Percentiles rank a stretch among this genome's conserved stretches.
phyloP scores from a whole-genome alignment of 1,140 invertebrate genomes.

The Aplysia californica region DNA sequence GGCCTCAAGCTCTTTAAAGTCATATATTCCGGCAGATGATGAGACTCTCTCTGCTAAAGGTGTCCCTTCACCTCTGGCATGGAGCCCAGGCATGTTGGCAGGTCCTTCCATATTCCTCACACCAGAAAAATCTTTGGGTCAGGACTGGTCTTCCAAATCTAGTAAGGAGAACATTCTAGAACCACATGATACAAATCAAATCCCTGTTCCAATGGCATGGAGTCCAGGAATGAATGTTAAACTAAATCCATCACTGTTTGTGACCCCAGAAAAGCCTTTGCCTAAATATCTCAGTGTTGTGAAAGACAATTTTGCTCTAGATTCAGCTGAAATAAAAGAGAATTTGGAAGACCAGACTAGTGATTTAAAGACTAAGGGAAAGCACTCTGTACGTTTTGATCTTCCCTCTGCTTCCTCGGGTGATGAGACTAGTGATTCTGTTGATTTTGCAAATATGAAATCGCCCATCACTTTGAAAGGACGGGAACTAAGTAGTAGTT shows the following conservation, averaged over 20 bases:
- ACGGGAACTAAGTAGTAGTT: background rate
- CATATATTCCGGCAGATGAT: too few relatives aligned
- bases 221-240: conserved; percentile 26
- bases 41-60: too few relatives aligned
- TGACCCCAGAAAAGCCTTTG: conserved; percentile 38
- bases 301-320: background rate
- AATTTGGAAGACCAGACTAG: background rate
- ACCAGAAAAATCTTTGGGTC: conserved; percentile 30
- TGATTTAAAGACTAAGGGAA: background rate
- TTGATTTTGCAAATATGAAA: background rate
- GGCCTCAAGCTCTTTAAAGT: too few relatives aligned
- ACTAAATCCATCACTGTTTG: conserved; percentile 30
- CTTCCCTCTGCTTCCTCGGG: conserved; percentile 12
- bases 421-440: background rate
- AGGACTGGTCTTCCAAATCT: background rate
- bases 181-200: conserved; percentile 15
- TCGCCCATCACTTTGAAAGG: conserved; percentile 20
- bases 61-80: conserved; percentile 29
- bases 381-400: conserved; percentile 24
- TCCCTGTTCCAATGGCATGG: conserved; percentile 30
- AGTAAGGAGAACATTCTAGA: background rate
- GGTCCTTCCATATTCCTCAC: conserved; percentile 33
- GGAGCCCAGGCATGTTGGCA: conserved; percentile 24
- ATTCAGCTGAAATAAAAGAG: conserved; percentile 8
- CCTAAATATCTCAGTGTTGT: too few relatives aligned